These are phyloP conservation scores for Sphenodon punctatus DNA, from an alignment of 2,797 vertebrate genomes.

Conservation along the genomic window DNA sequence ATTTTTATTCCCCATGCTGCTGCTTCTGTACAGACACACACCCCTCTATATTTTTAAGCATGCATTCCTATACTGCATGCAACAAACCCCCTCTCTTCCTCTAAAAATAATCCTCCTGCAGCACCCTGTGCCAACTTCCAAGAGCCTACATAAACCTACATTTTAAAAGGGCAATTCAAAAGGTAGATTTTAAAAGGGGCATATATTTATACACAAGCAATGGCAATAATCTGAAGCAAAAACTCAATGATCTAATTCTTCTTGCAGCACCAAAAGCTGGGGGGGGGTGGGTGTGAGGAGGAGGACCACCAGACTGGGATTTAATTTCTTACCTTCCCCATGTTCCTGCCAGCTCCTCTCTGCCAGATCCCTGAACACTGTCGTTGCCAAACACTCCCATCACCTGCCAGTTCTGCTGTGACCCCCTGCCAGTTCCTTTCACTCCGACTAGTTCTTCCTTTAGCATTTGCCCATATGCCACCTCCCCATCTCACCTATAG, in stretches of 20 bases:
- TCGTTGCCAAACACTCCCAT: constrained; percentile 4
- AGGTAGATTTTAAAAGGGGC: background rate
- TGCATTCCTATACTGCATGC: fast-evolving
- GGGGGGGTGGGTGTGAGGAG: too few species aligned
- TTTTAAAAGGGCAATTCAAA: too few species aligned
- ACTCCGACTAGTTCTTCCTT: background rate
- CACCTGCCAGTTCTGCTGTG: background rate
- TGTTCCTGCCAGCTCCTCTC: background rate
- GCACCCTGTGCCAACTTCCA: background rate
- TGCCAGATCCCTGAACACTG: background rate
- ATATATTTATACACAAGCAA: background rate
- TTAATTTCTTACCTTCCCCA: background rate
- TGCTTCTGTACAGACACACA: background rate
- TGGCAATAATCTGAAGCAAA: background rate
- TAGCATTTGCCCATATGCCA: background rate
- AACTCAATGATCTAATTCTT: fast-evolving
- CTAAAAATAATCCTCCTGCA: background rate
- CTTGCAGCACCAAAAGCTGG: background rate
- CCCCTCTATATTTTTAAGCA: fast-evolving
- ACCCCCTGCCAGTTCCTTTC: constrained; percentile 3
- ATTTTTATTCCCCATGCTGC: background rate
- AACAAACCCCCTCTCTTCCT: background rate
- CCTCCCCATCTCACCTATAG: background rate
- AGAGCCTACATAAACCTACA: background rate
- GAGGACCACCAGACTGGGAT: background rate